Conservation (phyloP, 1,140 invertebrate genomes). For the Drosophila obscura region DNA sequence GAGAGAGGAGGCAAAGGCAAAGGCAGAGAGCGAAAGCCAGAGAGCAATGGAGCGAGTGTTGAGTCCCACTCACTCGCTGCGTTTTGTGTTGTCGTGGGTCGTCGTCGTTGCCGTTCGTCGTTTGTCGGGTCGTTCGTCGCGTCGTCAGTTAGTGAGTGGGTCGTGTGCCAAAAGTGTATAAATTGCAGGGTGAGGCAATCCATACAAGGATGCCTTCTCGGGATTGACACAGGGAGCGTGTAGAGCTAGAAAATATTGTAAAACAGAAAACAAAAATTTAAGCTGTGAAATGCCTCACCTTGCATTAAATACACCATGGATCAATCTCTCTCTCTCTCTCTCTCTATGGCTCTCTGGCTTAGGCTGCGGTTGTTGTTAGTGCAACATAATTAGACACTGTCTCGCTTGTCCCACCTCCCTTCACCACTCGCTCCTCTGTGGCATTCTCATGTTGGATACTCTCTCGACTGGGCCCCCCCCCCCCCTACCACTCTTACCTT, state of each 20-base stretch:
- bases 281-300: too few relatives aligned
- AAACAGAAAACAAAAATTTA: too few relatives aligned
- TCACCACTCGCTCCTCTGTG: too few relatives aligned
- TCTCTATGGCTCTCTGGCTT: constrained; percentile 1
- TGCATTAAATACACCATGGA: too few relatives aligned
- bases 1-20: constrained; percentile 22
- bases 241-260: too few relatives aligned
- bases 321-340: constrained; percentile 5
- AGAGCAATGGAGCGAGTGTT: constrained; percentile 14
- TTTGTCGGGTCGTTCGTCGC: constrained; percentile 50
- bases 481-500: too few relatives aligned
- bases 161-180: constrained; percentile 10
- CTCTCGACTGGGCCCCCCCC: too few relatives aligned
- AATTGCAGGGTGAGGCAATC: background rate
- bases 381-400: constrained; percentile 44
- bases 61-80: constrained; percentile 50
- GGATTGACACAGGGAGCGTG: too few relatives aligned
- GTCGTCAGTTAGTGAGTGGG: constrained; percentile 33
- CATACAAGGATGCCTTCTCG: constrained; percentile 28
- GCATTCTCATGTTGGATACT: too few relatives aligned
- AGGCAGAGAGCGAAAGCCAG: constrained; percentile 21
- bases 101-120: constrained; percentile 36
- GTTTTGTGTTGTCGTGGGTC: constrained; percentile 74
- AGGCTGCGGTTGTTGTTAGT: constrained; percentile 22
- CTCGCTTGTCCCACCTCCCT: constrained; percentile 23